Base-by-base conservation (phyloP, 2,888 invertebrate species). In the Criorhina ranunculi region DNA sequence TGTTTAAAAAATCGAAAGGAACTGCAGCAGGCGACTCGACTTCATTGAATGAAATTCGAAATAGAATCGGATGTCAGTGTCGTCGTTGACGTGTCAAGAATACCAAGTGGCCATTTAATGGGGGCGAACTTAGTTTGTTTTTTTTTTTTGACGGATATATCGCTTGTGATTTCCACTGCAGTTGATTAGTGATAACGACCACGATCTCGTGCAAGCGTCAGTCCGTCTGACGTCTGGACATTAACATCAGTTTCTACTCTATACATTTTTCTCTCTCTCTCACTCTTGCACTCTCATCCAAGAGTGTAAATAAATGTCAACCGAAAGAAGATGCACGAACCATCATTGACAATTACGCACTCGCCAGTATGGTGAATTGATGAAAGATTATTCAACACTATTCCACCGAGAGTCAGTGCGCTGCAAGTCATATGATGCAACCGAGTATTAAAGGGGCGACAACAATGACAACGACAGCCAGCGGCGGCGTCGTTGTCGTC, bases 31-130 rank as follows among this genome's bases (percentile, higher is more conserved):
- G 51, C 49, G 51, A 35, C 53, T 57, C 59, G 59, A 66, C 72
- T 66, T 59, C 66, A 64, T 70, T 76, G 62, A 70, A 76, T 69
- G 29, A 60, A 77, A 67, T 59, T 59, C 31, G 24, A 76, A 80
- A 82, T 69, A 83, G 67, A 79, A 83, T 83, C 78, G 78, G 83
- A 83, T 83, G 78, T 83, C 83, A 83, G 73, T 83, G 78, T 83
- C 78, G 73, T 44, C 67, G 49, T 33, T 83, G 83, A 83, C 83
- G 83, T 83, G 83, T 83, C 73, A 62, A 79, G 83, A 83, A 83
- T 83, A 78, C 60, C 31, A 60, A 83, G 8, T 49, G 55, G 15
- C 49, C 35, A 51, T 77, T 77, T 82, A 82, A 83, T 73, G 78
- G 60, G 83, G 78, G 67, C 83, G 83, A 78, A 59, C 49, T 76